Conservation (phyloP, 2,113 vertebrate species). For the Paraplagusia blochii region DNA sequence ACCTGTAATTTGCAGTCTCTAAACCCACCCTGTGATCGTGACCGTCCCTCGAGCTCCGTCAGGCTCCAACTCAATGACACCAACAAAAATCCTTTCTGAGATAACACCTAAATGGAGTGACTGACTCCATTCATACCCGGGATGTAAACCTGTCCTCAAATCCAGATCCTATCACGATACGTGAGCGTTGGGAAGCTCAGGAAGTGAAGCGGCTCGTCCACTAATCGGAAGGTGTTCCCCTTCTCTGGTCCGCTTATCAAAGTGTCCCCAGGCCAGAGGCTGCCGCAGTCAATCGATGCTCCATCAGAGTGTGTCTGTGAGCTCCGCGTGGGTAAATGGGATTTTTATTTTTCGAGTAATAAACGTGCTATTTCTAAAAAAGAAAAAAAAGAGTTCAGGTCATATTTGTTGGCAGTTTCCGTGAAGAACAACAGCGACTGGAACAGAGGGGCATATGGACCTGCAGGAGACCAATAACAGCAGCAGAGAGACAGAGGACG, state of each 20-base stretch:
- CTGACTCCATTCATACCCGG: background rate
- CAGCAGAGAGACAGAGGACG: constrained; percentile 12
- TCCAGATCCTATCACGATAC: background rate
- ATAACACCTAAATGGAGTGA: background rate
- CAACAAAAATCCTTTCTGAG: background rate
- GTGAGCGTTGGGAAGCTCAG: background rate
- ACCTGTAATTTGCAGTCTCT: too few species aligned
- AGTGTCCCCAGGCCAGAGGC: background rate
- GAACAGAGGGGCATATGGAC: constrained; percentile 15
- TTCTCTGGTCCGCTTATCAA: background rate
- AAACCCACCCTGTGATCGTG: background rate
- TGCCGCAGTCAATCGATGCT: background rate
- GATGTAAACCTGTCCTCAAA: background rate
- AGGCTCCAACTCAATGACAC: background rate
- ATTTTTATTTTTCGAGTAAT: background rate
- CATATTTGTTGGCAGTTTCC: constrained; percentile 33
- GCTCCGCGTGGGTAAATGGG: background rate
- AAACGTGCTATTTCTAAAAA: constrained; percentile 12
- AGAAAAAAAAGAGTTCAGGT: background rate
- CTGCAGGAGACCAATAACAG: constrained; percentile 24
- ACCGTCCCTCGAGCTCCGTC: background rate
- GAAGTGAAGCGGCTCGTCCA: background rate
- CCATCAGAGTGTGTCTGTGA: background rate
- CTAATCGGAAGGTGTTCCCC: background rate
- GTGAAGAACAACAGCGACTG: constrained; percentile 30